phyloP scores from a whole-genome alignment of 2,888 invertebrate species.

The Dolomedes plantarius region DNA sequence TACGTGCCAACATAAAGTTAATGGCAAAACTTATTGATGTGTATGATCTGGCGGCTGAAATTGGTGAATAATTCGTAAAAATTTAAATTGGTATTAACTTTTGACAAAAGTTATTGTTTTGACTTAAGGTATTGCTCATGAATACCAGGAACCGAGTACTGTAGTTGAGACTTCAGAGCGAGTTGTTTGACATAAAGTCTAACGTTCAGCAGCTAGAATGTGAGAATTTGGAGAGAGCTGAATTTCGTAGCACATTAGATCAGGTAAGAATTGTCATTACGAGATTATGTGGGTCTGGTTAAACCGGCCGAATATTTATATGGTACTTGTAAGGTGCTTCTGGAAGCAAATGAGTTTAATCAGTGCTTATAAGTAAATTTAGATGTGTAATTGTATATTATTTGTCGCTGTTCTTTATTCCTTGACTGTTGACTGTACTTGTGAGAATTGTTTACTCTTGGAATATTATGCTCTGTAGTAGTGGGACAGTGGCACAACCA shows the following conservation, averaged over 20 bases:
- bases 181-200: conserved; percentile 87
- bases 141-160: conserved; percentile 90
- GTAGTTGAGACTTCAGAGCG: conserved; percentile 88
- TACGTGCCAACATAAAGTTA: background rate
- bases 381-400: too few species aligned
- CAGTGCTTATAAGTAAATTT: too few species aligned
- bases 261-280: conserved; percentile 82
- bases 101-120: conserved; percentile 97
- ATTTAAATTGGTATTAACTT: conserved; percentile 92
- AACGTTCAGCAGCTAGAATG: conserved; percentile 93
- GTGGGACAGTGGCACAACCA: too few species aligned
- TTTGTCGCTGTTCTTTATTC: too few species aligned
- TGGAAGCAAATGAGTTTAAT: too few species aligned
- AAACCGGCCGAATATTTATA: too few species aligned
- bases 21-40: conserved; percentile 82
- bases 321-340: too few species aligned
- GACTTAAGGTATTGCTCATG: too few species aligned
- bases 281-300: conserved; percentile 48
- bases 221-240: conserved; percentile 94
- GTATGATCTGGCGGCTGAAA: conserved; percentile 97
- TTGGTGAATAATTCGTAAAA: conserved; percentile 98
- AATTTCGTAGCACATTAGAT: conserved; percentile 93
- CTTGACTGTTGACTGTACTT: too few species aligned
- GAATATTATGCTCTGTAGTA: too few species aligned
- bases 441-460: too few species aligned